phyloP scores from a whole-genome alignment of 2,888 invertebrate genomes.

The Ornithoptera alexandrae region DNA sequence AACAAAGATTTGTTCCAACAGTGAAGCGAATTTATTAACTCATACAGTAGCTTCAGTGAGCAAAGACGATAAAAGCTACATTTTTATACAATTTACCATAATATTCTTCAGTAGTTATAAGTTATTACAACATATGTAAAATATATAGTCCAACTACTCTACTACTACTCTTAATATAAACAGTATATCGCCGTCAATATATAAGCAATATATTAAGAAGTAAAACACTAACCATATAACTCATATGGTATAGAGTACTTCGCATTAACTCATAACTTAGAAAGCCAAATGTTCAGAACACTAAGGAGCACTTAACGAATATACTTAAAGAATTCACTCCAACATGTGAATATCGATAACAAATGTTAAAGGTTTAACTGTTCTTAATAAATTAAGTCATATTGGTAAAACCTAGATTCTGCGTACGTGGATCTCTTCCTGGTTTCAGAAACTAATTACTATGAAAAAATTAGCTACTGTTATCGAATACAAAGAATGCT shows the following conservation, averaged over 20 bases:
- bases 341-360: constrained; percentile 12
- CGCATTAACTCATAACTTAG: constrained; percentile 7
- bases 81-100: constrained; percentile 2
- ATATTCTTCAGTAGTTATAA: background rate
- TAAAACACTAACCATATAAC: background rate
- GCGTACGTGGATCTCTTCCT: constrained; percentile 9
- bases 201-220: background rate
- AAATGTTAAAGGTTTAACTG: constrained; percentile 1
- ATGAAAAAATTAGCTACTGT: background rate
- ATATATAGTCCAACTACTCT: background rate
- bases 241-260: background rate
- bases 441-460: constrained; percentile 4
- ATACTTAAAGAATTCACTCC: constrained; percentile 11
- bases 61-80: background rate
- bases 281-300: constrained; percentile 7
- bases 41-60: background rate
- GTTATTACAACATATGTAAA: background rate
- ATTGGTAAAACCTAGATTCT: constrained; percentile 8
- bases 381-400: constrained; percentile 11
- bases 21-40: constrained; percentile 9
- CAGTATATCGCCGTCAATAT: background rate
- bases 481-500: constrained; percentile 1
- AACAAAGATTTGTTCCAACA: constrained; percentile 16
- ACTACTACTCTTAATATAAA: too few species aligned
- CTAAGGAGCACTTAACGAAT: constrained; percentile 10